Evolutionary conservation across 2,113 vertebrate species (phyloP), one percentile per base, ranked within the genome.

Genomic region (Morone chrysops): DNA sequence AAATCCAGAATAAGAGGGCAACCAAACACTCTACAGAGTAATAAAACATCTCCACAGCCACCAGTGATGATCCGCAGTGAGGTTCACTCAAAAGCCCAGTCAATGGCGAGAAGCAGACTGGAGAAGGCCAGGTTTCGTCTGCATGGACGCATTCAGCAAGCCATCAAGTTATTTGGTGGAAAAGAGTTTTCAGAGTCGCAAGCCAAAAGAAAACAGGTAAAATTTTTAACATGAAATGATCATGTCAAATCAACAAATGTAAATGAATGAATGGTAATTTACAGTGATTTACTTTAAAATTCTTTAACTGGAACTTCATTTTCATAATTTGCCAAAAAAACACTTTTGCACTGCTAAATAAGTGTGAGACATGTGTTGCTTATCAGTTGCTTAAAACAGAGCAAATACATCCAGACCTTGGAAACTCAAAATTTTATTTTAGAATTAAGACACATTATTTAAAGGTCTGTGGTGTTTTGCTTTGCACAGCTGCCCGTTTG

Each of bases 141-240:
- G 57, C 85, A 94, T 20, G 86, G 90, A 75, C 84, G 88, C 66
- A 90, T 95, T 73, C 88, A 91, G 51, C 87, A 93, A 74, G 93
- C 92, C 31, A 86, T 90, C 48, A 68, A 70, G 45, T 77, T 94
- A 57, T 93, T 95, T 45, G 79, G 87, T 2, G 77, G 84, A 67
- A 92, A 47, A 87, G 83, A 89, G 16, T 54, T 92, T 48, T 94
- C 93, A n/a, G 81, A 79, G 66, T 83, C 90, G 0, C 89, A 94
- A 61, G 87, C 71, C 60, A 92, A 87, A 70, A 92, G 71, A 65
- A 95, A 94, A 71, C 83, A 95, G 94, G 95, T 94, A 74, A 0
- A 20, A 10, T 63, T 50, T 10, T 12, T 43, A 62, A 38, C 2
- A 50, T n/a, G 31, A 31, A 31, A 31, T 31, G 31, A 31, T 31